A percentile compares a stretch with the other conserved stretches of the same genome.
Evolutionary conservation across 2,797 vertebrate genomes (phyloP).

Genomic region (Danio jaintianensis): DNA sequence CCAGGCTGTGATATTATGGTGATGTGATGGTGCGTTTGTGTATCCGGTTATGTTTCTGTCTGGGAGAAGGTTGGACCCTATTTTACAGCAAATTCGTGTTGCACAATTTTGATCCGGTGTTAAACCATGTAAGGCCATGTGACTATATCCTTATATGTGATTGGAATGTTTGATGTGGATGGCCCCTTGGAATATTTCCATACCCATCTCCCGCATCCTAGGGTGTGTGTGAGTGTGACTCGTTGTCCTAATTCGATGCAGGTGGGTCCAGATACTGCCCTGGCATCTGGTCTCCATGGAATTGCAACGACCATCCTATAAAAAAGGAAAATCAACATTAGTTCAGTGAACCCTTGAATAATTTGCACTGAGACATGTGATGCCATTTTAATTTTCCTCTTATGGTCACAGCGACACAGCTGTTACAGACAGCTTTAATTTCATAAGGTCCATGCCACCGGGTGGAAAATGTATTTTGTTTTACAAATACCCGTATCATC

Average conservation of each 20-base stretch:
- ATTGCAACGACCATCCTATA: too few species aligned
- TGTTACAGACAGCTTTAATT: constrained; percentile 17
- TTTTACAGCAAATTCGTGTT: neutral
- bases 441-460: constrained; percentile 37
- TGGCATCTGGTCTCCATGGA: neutral
- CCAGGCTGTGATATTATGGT: neutral
- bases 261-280: neutral
- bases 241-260: neutral
- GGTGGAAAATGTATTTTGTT: constrained; percentile 14
- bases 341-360: neutral
- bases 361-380: neutral
- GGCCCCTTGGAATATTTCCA: neutral
- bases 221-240: neutral
- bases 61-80: neutral
- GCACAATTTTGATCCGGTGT: neutral
- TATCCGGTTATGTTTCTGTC: neutral
- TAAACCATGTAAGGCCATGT: neutral
- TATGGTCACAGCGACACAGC: neutral
- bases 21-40: neutral
- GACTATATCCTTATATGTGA: neutral
- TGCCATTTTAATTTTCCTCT: neutral
- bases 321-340: too few species aligned
- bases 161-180: neutral
- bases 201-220: neutral
- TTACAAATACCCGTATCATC: constrained; percentile 19